Conservation (phyloP, 2,113 vertebrate species). For the Cyphotilapia sp. region DNA sequence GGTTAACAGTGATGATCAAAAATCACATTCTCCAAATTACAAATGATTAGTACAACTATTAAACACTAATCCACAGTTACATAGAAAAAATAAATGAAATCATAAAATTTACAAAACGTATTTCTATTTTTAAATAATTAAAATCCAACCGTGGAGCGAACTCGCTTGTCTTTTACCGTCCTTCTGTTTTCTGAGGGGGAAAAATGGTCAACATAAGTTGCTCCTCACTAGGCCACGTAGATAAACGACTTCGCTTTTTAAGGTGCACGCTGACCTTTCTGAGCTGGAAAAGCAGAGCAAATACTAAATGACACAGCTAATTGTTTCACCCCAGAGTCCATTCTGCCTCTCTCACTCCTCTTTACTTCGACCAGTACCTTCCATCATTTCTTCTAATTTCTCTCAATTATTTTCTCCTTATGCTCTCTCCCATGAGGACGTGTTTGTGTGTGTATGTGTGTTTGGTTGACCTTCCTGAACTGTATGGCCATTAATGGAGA, state of each 20-base stretch:
- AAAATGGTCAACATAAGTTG: neutral
- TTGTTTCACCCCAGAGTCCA: conserved; percentile 40
- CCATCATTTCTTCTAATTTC: conserved; percentile 58
- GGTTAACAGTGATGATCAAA: neutral
- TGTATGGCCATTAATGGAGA: conserved; percentile 91
- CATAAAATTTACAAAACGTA: neutral
- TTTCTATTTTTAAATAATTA: neutral
- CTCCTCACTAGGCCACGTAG: neutral
- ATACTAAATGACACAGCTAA: conserved; percentile 46
- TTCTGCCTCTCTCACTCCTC: conserved; percentile 19
- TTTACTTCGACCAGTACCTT: conserved; percentile 25
- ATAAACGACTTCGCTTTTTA: neutral
- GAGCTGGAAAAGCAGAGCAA: conserved; percentile 18
- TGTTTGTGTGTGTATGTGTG: conserved; percentile 8
- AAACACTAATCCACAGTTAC: neutral
- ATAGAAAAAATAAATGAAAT: neutral
- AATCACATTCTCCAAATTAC: neutral
- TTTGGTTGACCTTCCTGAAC: conserved; percentile 76
- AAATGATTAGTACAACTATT: neutral
- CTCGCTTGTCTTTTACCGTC: neutral
- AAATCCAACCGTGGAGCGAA: neutral
- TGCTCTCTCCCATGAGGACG: neutral
- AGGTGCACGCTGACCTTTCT: conserved; percentile 24
- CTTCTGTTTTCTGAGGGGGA: neutral
- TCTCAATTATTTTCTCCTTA: conserved; percentile 55